Evolutionary conservation across 2,888 invertebrate species (phyloP).

Genomic region (Molanna angustata): DNA sequence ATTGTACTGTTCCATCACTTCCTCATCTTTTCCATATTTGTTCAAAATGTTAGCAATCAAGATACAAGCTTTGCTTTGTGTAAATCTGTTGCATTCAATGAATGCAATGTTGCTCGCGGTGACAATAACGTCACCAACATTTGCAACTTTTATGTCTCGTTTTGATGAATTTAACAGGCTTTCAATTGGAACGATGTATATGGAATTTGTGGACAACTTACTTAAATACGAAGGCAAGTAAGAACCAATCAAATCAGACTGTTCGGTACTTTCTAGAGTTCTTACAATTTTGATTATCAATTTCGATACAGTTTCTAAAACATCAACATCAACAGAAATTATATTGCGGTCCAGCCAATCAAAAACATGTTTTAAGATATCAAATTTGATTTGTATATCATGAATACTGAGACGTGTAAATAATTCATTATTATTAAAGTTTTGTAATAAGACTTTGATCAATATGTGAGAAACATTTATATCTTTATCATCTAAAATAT

Average conservation of each 20-base stretch:
- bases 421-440: slow-evolving; percentile 42
- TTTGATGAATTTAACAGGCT: slow-evolving; percentile 53
- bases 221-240: slow-evolving; percentile 41
- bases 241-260: slow-evolving; percentile 39
- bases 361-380: slow-evolving; percentile 45
- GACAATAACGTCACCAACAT: slow-evolving; percentile 42
- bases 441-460: slow-evolving; percentile 34
- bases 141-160: slow-evolving; percentile 41
- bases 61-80: slow-evolving; percentile 48
- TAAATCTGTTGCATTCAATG: slow-evolving; percentile 39
- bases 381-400: slow-evolving; percentile 49
- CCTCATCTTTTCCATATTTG: slow-evolving; percentile 42
- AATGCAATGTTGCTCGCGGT: slow-evolving; percentile 44
- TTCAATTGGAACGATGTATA: slow-evolving; percentile 49
- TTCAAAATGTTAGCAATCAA: slow-evolving; percentile 59
- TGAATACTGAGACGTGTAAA: slow-evolving; percentile 43
- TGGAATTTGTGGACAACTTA: slow-evolving; percentile 39
- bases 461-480: slow-evolving; percentile 34
- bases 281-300: slow-evolving; percentile 45
- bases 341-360: slow-evolving; percentile 44
- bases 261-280: slow-evolving; percentile 43
- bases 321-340: slow-evolving; percentile 36
- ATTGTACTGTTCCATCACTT: slow-evolving; percentile 19
- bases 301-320: slow-evolving; percentile 41
- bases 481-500: slow-evolving; percentile 2